Percentiles rank a stretch among this genome's conserved stretches.
Evolutionary conservation across 2,888 invertebrate species (phyloP).

Genomic region (Perizoma affinitatum): DNA sequence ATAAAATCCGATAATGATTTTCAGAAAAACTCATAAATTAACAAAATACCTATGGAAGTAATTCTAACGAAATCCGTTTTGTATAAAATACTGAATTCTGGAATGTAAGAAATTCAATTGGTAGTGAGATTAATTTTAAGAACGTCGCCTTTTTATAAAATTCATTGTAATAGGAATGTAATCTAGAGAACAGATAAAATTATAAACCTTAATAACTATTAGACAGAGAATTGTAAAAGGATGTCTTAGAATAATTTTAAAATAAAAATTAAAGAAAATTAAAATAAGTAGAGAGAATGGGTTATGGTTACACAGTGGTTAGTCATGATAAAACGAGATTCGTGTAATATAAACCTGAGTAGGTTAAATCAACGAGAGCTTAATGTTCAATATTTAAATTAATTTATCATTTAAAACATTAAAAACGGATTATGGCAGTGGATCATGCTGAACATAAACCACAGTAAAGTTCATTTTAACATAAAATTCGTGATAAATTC

Average conservation of each 20-base stretch:
- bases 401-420: no score
- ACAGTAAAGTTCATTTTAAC: no score
- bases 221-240: slow-evolving; percentile 5
- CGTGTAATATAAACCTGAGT: background rate
- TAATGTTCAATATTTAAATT: no score
- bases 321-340: slow-evolving; percentile 30
- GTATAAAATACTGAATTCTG: slow-evolving; percentile 54
- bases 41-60: slow-evolving; percentile 5
- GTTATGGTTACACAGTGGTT: slow-evolving; percentile 1
- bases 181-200: slow-evolving; percentile 16
- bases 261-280: background rate
- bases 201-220: slow-evolving; percentile 1
- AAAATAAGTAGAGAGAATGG: slow-evolving; percentile 19
- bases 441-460: no score
- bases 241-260: slow-evolving; percentile 8
- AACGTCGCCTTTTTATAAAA: slow-evolving; percentile 32
- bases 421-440: no score
- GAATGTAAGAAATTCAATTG: slow-evolving; percentile 53
- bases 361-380: no score
- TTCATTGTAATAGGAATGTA: slow-evolving; percentile 36
- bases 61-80: slow-evolving; percentile 15
- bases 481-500: no score
- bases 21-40: background rate
- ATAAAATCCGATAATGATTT: no score
- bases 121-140: slow-evolving; percentile 28